phyloP scores from a whole-genome alignment of 2,797 vertebrate species.

The Schizopygopsis pylzovi region DNA sequence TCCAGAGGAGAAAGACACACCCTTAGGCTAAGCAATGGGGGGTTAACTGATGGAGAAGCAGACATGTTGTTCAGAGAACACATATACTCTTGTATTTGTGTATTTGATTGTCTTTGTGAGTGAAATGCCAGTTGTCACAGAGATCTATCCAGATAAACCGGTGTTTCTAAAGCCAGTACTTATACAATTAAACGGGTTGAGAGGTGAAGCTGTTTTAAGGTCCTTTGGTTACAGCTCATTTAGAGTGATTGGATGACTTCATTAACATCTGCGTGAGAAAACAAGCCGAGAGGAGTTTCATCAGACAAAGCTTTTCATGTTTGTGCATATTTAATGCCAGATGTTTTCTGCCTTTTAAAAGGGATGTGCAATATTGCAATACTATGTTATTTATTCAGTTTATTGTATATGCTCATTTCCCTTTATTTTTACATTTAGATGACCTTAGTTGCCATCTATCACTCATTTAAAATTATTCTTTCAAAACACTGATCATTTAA shows the following conservation, averaged over 20 bases:
- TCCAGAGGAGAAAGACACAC: conserved; percentile 40
- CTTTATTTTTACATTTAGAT: background rate
- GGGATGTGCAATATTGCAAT: background rate
- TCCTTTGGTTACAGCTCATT: conserved; percentile 34
- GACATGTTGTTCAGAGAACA: conserved; percentile 10
- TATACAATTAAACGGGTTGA: background rate
- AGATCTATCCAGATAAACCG: background rate
- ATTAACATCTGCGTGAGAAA: conserved; percentile 4
- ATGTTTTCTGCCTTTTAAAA: background rate
- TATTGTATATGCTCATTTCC: background rate
- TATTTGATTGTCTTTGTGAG: conserved; percentile 10
- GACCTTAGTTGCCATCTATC: background rate
- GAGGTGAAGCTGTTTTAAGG: background rate
- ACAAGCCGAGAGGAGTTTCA: conserved; percentile 8
- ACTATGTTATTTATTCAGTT: background rate
- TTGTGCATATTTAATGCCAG: background rate
- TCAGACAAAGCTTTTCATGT: conserved; percentile 7
- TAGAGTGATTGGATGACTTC: conserved; percentile 1
- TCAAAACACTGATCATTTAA: background rate
- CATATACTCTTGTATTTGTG: background rate
- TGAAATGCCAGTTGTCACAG: background rate
- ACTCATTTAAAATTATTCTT: background rate
- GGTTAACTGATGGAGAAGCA: conserved; percentile 17
- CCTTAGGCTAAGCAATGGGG: conserved; percentile 30
- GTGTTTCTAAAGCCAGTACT: background rate